Conservation (phyloP, 2,113 vertebrate species). For the Sander lucioperca region DNA sequence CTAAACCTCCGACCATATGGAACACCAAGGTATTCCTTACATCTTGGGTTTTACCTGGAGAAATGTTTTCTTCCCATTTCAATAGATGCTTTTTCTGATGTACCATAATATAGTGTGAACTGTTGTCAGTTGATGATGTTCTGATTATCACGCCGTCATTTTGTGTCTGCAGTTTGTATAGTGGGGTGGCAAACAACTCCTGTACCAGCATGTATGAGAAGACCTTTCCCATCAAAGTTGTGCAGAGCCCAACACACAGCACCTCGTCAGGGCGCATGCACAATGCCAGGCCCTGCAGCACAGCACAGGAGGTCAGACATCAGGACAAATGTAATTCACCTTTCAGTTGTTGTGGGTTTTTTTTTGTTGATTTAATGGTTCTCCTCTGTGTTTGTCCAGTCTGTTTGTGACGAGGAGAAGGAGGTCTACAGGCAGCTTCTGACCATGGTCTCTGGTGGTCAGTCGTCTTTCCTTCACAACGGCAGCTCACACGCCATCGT, state of each 20-base stretch:
- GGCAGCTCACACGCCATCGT: constrained; percentile 74
- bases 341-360: background rate
- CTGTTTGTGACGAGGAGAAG: constrained; percentile 91
- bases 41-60: background rate
- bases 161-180: constrained; percentile 48
- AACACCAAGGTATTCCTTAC: constrained; percentile 60
- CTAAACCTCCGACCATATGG: constrained; percentile 71
- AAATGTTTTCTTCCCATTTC: background rate
- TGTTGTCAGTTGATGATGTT: background rate
- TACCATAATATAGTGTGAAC: background rate
- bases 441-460: constrained; percentile 89
- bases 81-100: background rate
- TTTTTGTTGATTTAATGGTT: background rate
- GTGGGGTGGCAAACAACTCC: constrained; percentile 54
- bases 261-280: constrained; percentile 61
- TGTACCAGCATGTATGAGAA: constrained; percentile 83
- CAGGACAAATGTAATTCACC: background rate
- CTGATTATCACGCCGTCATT: constrained; percentile 6
- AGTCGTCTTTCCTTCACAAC: constrained; percentile 77
- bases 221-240: constrained; percentile 83
- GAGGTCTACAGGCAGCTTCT: constrained; percentile 94
- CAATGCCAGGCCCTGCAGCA: constrained; percentile 62
- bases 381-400: constrained; percentile 78
- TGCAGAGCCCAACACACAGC: constrained; percentile 80
- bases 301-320: constrained; percentile 83